phyloP scores from a whole-genome alignment of 1,140 invertebrate genomes.

The Zaprionus kolodkinae region DNA sequence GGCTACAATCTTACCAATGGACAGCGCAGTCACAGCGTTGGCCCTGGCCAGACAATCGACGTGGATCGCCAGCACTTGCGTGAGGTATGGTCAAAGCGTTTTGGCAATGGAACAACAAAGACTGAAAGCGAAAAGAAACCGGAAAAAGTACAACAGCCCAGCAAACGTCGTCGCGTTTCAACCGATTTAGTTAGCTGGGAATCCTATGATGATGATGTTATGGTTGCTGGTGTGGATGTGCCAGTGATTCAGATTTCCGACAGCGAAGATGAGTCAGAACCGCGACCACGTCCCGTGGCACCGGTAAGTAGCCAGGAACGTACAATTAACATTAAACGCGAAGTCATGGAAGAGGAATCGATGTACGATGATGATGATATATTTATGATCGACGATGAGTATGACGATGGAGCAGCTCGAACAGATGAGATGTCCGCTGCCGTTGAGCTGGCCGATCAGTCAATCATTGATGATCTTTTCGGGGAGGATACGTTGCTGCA shows the following conservation, averaged over 20 bases:
- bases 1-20: constrained; percentile 42
- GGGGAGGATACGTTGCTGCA: constrained; percentile 59
- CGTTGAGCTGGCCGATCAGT: constrained; percentile 58
- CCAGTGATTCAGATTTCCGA: constrained; percentile 47
- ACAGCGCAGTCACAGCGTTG: neutral
- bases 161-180: constrained; percentile 33
- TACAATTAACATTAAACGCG: constrained; percentile 63
- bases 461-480: constrained; percentile 67
- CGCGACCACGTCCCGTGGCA: neutral
- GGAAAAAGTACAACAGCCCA: neutral
- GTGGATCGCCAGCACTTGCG: constrained; percentile 53
- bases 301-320: constrained; percentile 52
- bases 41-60: neutral
- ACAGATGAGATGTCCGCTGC: constrained; percentile 27
- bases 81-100: constrained; percentile 59
- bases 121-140: neutral
- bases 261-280: constrained; percentile 19
- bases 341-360: constrained; percentile 73
- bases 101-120: constrained; percentile 13
- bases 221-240: constrained; percentile 19
- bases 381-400: constrained; percentile 78
- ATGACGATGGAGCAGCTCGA: constrained; percentile 51
- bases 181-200: constrained; percentile 32
- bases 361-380: constrained; percentile 67
- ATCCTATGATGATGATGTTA: constrained; percentile 55